Percentiles rank a stretch among this genome's conserved stretches.
phyloP scores from a whole-genome alignment of 2,113 vertebrate genomes.

The Fregata magnificens region DNA sequence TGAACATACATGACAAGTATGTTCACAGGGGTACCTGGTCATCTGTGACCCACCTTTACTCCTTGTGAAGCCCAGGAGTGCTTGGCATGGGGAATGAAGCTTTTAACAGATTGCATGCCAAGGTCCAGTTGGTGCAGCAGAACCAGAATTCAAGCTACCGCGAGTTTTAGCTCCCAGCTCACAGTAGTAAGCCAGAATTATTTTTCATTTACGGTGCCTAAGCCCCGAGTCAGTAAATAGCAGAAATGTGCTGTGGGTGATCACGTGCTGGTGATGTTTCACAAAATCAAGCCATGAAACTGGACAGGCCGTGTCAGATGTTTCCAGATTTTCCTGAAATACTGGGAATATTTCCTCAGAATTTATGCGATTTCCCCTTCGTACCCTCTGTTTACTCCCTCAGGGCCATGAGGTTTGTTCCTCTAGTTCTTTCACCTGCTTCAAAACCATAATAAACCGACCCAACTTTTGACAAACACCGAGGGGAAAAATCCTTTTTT shows the following conservation, averaged over 20 bases:
- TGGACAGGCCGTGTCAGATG: background rate
- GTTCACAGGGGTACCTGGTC: background rate
- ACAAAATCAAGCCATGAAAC: background rate
- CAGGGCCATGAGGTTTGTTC: background rate
- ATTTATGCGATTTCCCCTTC: background rate
- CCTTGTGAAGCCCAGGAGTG: background rate
- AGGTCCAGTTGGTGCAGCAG: background rate
- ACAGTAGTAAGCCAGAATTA: background rate
- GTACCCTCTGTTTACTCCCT: background rate
- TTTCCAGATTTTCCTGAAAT: conserved; percentile 7
- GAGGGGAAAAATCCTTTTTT: background rate
- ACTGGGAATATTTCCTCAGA: background rate
- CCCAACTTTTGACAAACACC: background rate
- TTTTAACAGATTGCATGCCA: background rate
- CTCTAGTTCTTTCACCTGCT: background rate
- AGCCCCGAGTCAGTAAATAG: background rate
- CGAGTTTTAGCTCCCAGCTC: background rate
- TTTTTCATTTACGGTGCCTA: background rate
- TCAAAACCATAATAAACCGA: background rate
- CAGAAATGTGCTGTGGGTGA: background rate
- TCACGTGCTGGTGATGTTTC: background rate
- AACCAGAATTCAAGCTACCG: background rate
- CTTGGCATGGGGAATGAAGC: background rate
- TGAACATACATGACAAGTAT: no score
- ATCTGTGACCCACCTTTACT: background rate